Base-by-base conservation (phyloP, 2,888 invertebrate species). In the Drosophila paracracens region DNA sequence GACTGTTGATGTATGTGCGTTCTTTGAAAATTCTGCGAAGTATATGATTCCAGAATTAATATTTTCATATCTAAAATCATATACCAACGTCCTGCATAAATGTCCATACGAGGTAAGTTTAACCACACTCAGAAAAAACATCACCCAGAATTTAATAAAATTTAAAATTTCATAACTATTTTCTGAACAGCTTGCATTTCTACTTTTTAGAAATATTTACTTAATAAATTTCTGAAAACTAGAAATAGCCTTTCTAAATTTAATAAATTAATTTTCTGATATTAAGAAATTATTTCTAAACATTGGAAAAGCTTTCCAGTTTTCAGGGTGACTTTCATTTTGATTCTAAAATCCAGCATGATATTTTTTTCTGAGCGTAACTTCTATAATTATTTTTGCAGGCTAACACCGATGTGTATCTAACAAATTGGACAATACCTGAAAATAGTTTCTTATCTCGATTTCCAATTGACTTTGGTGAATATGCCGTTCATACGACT, bases 31-130 rank as follows among this genome's bases (percentile, higher is more conserved):
- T 31, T 1, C 21, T 52, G 7, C 7, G 13, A 33, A 7, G 33
- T 33, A 33, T 31, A 1, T n/a, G 7, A 1, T 52, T 52, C 31
- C 31, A 3, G 2, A 7, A n/a, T 4, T 31, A 8, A 2, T 33
- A 1, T 52, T 4, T 52, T 33, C 52, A 13, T 13, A 33, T 21
- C 10, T 52, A 21, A 33, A 33, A 21, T 4, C 11, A 21, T 29
- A 51, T 51, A 51, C 29, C 6, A 51, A 51, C n/a, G 6, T n/a
- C 1, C 6, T 10, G 51, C n/a, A 31, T 21, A 6, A 4, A 13
- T 52, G 52, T n/a, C 52, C 52, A 13, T 52, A 52, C 33, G 0
- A 33, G 52, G 52, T 52, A n/a, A 31, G 52, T 7, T 52, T 31
- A 31, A 52, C 5, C 4, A 31, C 11, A n/a, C 11, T 6, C n/a